phyloP scores from a whole-genome alignment of 30 jellyfish, hydroid and myxozoan species.

The Clytia hemisphaerica region DNA sequence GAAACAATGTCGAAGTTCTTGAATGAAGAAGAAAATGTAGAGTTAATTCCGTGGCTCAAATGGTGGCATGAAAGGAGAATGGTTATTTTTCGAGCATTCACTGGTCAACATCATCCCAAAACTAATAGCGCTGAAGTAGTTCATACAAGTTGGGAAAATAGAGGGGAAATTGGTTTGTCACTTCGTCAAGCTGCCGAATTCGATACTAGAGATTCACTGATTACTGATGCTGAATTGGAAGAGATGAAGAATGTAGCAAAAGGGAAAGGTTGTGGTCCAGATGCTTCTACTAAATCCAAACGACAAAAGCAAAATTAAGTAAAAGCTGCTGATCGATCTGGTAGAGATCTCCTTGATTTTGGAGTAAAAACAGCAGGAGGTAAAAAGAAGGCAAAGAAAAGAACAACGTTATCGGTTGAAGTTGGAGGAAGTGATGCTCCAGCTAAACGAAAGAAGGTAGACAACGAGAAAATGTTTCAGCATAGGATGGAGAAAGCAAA shows the following conservation, averaged over 20 bases:
- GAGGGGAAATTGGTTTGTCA: background rate
- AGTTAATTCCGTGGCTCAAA: too few species aligned
- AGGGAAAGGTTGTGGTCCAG: background rate
- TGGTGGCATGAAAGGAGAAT: slow-evolving; percentile 12
- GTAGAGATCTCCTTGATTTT: too few species aligned
- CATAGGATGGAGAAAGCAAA: too few species aligned
- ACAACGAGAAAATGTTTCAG: too few species aligned
- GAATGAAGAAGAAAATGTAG: background rate
- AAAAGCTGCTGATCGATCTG: background rate
- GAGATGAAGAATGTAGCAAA: background rate
- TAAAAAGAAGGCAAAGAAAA: too few species aligned
- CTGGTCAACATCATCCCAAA: background rate
- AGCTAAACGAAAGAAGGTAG: too few species aligned
- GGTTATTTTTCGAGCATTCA: background rate
- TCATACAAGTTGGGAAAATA: slow-evolving; percentile 3
- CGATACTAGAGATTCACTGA: background rate
- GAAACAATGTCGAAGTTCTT: background rate
- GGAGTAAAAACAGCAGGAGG: too few species aligned
- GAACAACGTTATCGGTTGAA: too few species aligned
- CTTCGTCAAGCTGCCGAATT: background rate
- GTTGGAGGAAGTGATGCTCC: too few species aligned
- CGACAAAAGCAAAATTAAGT: background rate
- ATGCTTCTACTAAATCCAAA: background rate
- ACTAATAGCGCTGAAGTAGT: slow-evolving; percentile 1
- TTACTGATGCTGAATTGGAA: background rate